Base-by-base conservation (phyloP, 1,140 invertebrate genomes). In the Brevipalpus yothersi region DNA sequence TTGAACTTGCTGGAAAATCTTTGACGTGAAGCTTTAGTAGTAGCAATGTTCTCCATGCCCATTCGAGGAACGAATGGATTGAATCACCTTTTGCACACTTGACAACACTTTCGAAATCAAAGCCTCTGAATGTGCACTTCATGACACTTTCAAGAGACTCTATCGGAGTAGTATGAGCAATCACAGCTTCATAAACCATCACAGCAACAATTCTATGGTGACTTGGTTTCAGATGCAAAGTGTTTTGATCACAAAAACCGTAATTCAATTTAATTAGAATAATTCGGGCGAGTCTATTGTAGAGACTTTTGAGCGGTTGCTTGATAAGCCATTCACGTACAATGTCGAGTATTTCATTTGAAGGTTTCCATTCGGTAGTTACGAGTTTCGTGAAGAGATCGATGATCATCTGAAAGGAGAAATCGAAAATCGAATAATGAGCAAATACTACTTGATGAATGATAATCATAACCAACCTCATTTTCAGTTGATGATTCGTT, bases 1-100 rank as follows among this genome's bases (percentile, higher is more conserved):
- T 19, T 19, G 10, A 51, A 17, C n/a, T 13, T 3, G 31, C 15
- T 1, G 56, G 56, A 21, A 42, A 40, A 43, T 63, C 58, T 17
- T 56, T 45, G 31, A 56, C 31, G 40, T 63, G 62, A 0, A 64
- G 13, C 19, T 58, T 58, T 1, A 61, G 43, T 7, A 49, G 7
- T 10, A 64, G 21, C n/a, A 62, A 56, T 10, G 43, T 49, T 41
- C 58, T 21, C 63, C 63, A 64, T 53, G 15, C 21, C 60, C 60
- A 64, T 56, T 55, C 19, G 17, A 39, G 41, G 49, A 60, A 64
- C 17, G 55, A 17, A 2, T 40, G 39, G 1, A 15, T 15, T 8
- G 41, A 4, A 12, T 2, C 13, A 9, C 55, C 53, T 49, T 49
- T 43, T 5, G 62, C 62, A 41, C 61, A 42, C n/a, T 39, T 40